A percentile compares a stretch with the other conserved stretches of the same genome.
These are phyloP conservation scores for Cliona cf. orientalis DNA, from an alignment of 37 sponge, comb jelly and placozoan species.

Conservation along the genomic window DNA sequence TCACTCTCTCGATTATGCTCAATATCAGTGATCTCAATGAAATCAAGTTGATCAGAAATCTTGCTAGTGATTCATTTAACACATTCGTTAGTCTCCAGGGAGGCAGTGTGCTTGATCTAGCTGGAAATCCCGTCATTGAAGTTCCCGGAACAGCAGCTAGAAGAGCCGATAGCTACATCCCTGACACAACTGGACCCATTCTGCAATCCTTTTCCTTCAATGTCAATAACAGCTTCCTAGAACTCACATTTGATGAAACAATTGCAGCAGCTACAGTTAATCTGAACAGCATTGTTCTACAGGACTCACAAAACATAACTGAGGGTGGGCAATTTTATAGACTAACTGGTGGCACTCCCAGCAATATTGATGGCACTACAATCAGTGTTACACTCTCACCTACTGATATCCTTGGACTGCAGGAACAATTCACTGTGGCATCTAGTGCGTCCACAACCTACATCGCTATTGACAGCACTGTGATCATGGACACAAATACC, in stretches of 20 bases:
- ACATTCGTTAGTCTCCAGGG: slow-evolving; percentile 47
- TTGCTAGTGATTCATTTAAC: slow-evolving; percentile 54
- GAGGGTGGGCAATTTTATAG: slow-evolving; percentile 28
- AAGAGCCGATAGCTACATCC: slow-evolving; percentile 40
- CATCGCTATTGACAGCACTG: slow-evolving; percentile 32
- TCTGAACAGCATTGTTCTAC: slow-evolving; percentile 49
- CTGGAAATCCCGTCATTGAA: slow-evolving; percentile 62
- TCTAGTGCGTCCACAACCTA: slow-evolving; percentile 50
- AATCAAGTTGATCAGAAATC: slow-evolving; percentile 53
- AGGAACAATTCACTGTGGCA: slow-evolving; percentile 53
- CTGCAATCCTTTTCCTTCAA: slow-evolving; percentile 65
- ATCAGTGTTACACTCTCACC: slow-evolving; percentile 45
- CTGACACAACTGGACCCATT: slow-evolving; percentile 73
- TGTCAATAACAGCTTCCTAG: slow-evolving; percentile 51
- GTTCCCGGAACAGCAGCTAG: slow-evolving; percentile 9
- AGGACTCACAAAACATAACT: slow-evolving; percentile 37
- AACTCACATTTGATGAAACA: slow-evolving; percentile 74
- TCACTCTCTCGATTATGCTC: slow-evolving; percentile 54
- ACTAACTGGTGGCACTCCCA: slow-evolving; percentile 46
- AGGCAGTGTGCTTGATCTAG: slow-evolving; percentile 61
- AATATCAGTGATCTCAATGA: slow-evolving; percentile 71
- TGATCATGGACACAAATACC: slow-evolving; percentile 67
- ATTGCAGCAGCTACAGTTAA: slow-evolving; percentile 40
- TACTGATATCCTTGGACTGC: slow-evolving; percentile 61
- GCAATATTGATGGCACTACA: slow-evolving; percentile 36